Conservation (phyloP, 2,797 vertebrate genomes). For the Acipenser transmontanus region DNA sequence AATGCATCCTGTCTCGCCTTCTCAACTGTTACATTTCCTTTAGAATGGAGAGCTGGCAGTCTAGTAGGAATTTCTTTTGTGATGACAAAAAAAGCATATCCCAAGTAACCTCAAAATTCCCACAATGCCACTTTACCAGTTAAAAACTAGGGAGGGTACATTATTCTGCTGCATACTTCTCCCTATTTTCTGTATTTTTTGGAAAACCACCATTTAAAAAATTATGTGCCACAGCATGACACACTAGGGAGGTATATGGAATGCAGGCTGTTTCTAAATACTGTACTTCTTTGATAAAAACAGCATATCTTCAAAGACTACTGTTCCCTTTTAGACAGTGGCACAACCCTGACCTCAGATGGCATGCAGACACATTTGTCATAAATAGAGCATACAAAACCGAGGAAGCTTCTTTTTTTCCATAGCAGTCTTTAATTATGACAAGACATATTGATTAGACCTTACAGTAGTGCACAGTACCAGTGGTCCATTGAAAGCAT, state of each 20-base stretch:
- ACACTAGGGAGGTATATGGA: slow-evolving; percentile 1
- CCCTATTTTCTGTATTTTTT: slow-evolving; percentile 1
- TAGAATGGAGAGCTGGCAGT: too few species aligned
- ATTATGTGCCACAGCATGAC: neutral
- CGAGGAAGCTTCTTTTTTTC: neutral
- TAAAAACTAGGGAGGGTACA: too few species aligned
- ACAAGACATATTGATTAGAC: slow-evolving; percentile 17
- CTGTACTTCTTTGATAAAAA: slow-evolving; percentile 6
- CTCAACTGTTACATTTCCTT: too few species aligned
- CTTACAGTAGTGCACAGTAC: neutral
- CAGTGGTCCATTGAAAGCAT: slow-evolving; percentile 6
- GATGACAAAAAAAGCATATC: too few species aligned
- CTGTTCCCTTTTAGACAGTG: slow-evolving; percentile 13
- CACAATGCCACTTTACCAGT: too few species aligned
- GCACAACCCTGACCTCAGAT: neutral
- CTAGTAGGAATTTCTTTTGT: too few species aligned
- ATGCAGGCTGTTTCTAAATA: neutral
- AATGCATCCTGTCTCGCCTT: too few species aligned
- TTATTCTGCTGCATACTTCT: neutral
- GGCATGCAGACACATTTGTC: neutral
- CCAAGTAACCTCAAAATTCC: too few species aligned
- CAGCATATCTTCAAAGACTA: neutral
- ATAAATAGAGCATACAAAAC: slow-evolving; percentile 6
- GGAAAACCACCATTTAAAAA: neutral
- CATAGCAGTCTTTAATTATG: slow-evolving; percentile 14